A percentile compares a stretch with the other conserved stretches of the same genome.
phyloP scores from a whole-genome alignment of 2,888 invertebrate species.

The Xestoiulus laeticollis region DNA sequence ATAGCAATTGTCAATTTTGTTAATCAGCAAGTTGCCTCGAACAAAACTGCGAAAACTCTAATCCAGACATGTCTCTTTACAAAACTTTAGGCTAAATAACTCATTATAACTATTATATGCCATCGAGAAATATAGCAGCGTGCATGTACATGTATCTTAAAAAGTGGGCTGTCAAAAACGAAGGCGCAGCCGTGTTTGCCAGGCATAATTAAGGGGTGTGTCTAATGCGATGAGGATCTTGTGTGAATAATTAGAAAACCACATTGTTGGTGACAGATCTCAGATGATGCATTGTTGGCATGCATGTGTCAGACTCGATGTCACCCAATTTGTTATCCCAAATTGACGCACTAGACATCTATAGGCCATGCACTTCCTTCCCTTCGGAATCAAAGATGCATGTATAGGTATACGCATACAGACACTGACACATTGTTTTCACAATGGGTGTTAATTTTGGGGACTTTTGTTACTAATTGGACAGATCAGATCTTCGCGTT shows the following conservation, averaged over 20 bases:
- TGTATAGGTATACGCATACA: not conserved
- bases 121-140: constrained; percentile 3
- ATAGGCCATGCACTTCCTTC: not conserved
- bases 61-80: not conserved
- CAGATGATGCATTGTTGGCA: constrained; percentile 38
- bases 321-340: constrained; percentile 35
- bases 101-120: not conserved
- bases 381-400: not conserved
- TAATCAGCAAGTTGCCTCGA: not conserved
- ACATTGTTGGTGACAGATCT: constrained; percentile 43
- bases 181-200: not conserved
- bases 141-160: not conserved
- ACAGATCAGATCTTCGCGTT: not conserved
- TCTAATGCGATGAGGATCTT: constrained; percentile 23
- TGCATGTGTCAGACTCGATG: constrained; percentile 32
- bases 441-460: constrained; percentile 2
- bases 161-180: constrained; percentile 34
- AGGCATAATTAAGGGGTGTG: constrained; percentile 27
- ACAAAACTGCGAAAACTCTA: not conserved
- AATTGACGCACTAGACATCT: constrained; percentile 30
- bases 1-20: not conserved
- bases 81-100: not conserved
- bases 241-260: constrained; percentile 41
- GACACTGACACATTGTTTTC: constrained; percentile 6
- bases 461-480: not conserved